Conservation (phyloP, 2,797 vertebrate genomes). For the Gadopsis marmoratus region DNA sequence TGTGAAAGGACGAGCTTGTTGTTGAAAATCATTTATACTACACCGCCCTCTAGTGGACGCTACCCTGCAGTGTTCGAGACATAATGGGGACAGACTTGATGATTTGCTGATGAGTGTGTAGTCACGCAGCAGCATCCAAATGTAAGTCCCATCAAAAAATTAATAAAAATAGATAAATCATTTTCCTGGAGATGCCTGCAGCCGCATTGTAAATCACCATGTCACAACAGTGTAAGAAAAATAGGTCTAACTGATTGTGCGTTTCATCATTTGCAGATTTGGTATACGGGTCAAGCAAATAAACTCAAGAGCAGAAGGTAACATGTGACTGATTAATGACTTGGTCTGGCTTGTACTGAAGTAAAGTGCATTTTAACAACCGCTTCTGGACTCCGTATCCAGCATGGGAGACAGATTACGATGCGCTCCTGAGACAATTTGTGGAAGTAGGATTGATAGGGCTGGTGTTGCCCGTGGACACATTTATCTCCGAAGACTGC, state of each 20-base stretch:
- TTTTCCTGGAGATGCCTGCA: too few species aligned
- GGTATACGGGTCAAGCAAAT: background rate
- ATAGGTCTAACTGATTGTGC: background rate
- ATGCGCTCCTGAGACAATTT: slow-evolving; percentile 77
- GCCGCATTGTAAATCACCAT: background rate
- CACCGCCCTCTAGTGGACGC: slow-evolving; percentile 76
- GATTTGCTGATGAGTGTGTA: background rate
- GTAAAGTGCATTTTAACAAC: slow-evolving; percentile 78
- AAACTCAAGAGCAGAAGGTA: slow-evolving; percentile 3
- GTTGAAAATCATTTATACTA: slow-evolving; percentile 57
- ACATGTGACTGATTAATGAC: slow-evolving; percentile 36
- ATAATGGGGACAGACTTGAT: background rate
- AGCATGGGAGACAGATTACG: slow-evolving; percentile 68
- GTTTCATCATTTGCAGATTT: slow-evolving; percentile 11
- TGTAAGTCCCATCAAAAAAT: background rate
- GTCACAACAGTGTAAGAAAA: background rate
- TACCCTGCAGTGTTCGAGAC: background rate
- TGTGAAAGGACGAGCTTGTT: background rate
- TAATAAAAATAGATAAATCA: background rate
- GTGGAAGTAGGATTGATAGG: slow-evolving; percentile 77
- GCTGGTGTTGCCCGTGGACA: slow-evolving; percentile 53
- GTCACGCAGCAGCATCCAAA: background rate
- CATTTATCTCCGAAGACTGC: slow-evolving; percentile 71
- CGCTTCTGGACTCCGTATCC: slow-evolving; percentile 55
- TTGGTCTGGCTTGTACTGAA: slow-evolving; percentile 37